Evolutionary conservation across 2,113 vertebrate species (phyloP).

Genomic region (Chloropsis hardwickii): DNA sequence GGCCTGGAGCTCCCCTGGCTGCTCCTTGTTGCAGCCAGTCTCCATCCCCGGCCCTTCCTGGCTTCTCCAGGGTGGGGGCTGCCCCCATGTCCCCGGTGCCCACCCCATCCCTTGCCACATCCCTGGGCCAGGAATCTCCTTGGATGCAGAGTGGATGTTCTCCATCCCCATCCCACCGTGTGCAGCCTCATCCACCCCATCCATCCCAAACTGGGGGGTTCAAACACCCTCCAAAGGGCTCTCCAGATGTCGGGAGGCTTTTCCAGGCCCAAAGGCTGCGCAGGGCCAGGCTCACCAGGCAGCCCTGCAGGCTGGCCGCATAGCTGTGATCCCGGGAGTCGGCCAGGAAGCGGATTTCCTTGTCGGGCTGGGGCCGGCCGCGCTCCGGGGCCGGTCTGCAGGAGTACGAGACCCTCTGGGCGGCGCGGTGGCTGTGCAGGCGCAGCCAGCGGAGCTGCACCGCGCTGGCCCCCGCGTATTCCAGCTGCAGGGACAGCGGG

Average conservation of each 20-base stretch:
- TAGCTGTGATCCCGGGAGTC: slow-evolving; percentile 79
- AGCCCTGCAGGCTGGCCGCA: slow-evolving; percentile 74
- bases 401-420: slow-evolving; percentile 80
- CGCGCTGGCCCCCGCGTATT: slow-evolving; percentile 75
- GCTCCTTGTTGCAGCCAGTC: background rate
- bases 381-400: slow-evolving; percentile 64
- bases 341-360: slow-evolving; percentile 79
- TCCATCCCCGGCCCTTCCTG: background rate
- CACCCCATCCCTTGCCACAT: background rate
- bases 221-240: accelerated
- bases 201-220: accelerated
- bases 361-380: slow-evolving; percentile 26
- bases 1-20: background rate
- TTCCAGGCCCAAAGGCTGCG: accelerated
- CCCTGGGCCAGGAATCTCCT: background rate
- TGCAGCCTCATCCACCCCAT: background rate
- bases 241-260: accelerated
- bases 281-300: slow-evolving; percentile 69
- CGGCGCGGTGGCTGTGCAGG: slow-evolving; percentile 77
- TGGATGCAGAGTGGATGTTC: background rate
- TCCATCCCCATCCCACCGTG: accelerated
- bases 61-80: background rate
- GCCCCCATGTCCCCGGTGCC: accelerated
- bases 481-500: slow-evolving; percentile 65
- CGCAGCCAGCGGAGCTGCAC: slow-evolving; percentile 87